A percentile compares a stretch with the other conserved stretches of the same genome.
phyloP scores from a whole-genome alignment of 2,797 vertebrate genomes.

The Melopsittacus undulatus region DNA sequence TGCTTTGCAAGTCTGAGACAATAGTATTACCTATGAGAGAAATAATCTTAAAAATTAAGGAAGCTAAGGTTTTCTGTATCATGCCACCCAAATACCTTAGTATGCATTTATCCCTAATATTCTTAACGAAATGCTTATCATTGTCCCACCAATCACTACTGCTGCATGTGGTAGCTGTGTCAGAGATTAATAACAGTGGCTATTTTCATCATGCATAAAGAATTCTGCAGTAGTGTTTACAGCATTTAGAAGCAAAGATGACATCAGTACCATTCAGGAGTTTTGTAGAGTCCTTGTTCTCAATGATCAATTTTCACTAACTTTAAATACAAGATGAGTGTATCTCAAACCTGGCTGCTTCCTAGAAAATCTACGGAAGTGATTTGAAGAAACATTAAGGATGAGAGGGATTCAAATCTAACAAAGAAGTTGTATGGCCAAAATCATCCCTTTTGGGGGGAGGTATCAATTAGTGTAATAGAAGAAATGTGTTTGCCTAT shows the following conservation, averaged over 20 bases:
- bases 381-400: neutral
- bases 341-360: neutral
- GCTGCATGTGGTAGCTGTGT: neutral
- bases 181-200: neutral
- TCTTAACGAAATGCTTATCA: neutral
- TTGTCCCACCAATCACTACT: neutral
- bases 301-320: neutral
- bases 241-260: neutral
- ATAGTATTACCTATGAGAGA: neutral
- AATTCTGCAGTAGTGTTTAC: neutral
- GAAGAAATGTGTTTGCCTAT: neutral
- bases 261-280: neutral
- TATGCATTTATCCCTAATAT: neutral
- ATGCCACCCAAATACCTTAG: neutral
- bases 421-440: neutral
- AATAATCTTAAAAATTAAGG: neutral
- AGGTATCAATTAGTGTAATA: neutral
- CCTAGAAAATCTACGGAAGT: neutral
- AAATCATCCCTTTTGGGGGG: neutral
- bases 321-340: neutral
- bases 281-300: neutral
- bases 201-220: constrained; percentile 3
- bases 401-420: neutral
- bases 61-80: neutral
- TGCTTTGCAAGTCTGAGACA: neutral